Base-by-base conservation (phyloP, 2,888 invertebrate genomes). In the Cryptosula pallasiana region DNA sequence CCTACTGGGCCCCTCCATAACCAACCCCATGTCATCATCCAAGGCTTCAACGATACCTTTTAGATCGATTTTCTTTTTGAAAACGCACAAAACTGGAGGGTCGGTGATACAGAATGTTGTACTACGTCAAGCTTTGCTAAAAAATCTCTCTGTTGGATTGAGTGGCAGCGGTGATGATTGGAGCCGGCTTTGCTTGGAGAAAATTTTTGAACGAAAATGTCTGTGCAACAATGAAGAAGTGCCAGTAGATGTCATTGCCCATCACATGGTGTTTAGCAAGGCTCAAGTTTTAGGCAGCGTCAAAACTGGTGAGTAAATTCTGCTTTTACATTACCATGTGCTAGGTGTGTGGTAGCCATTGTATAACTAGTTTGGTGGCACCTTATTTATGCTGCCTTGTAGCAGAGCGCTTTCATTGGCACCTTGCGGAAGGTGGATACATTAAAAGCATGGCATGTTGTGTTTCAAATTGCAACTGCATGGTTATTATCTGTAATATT, bases 251-350 rank as follows among this genome's bases (percentile, higher is more conserved):
- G 9, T 63, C 13, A 2, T 63, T 13, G 63, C 63, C n/a, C 63
- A 63, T 63, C 63, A 63, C 34, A 63, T 63, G 63, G 3, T 63
- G 9, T 63, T 63, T 32, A 63, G 27, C 32, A 34, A 32, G 27
- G 5, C 32, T 9, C 29, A 63, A n/a, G 63, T 63, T 5, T 29
- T 29, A 34, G 27, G 29, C n/a, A 63, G 63, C 32, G n/a, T 63
- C 20, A 63, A 63, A 29, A 13, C 27, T 25, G 63, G 63, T 63
- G n/a, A 27, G 25, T 45, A 13, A 20, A 45, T 13, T n/a, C n/a
- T n/a, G n/a, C n/a, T n/a, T n/a, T n/a, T n/a, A n/a, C n/a, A n/a
- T n/a, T n/a, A n/a, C n/a, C n/a, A n/a, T n/a, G n/a, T n/a, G n/a
- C n/a, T n/a, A n/a, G n/a, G n/a, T n/a, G n/a, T n/a, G n/a, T n/a